phyloP scores from a whole-genome alignment of 2,797 vertebrate genomes.

The Chelon auratus region DNA sequence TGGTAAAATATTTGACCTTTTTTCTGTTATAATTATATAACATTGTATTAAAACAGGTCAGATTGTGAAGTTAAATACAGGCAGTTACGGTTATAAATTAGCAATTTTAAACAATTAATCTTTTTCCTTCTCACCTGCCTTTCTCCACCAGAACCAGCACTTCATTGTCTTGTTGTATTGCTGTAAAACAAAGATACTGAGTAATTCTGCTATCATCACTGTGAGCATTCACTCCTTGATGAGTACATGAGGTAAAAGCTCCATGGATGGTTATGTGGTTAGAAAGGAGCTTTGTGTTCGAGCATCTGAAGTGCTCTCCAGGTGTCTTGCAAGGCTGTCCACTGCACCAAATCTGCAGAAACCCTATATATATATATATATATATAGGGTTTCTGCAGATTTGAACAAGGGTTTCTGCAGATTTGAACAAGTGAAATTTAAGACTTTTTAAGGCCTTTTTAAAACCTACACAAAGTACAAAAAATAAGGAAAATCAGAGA shows the following conservation, averaged over 20 bases:
- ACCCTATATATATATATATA: too few relatives aligned
- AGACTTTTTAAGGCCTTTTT: too few relatives aligned
- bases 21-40: neutral
- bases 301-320: too few relatives aligned
- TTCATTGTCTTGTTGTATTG: constrained; percentile 90
- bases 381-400: too few relatives aligned
- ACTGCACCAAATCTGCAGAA: too few relatives aligned
- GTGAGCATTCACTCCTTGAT: neutral
- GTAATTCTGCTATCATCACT: neutral
- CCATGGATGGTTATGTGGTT: neutral
- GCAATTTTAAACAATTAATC: neutral
- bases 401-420: too few relatives aligned
- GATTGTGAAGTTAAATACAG: constrained; percentile 4
- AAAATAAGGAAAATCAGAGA: too few relatives aligned
- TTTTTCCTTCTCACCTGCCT: constrained; percentile 86
- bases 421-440: too few relatives aligned
- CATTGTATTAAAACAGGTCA: neutral
- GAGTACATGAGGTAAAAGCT: neutral
- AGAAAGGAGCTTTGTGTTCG: too few relatives aligned
- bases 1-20: neutral
- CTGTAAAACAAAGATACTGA: constrained; percentile 73
- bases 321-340: too few relatives aligned
- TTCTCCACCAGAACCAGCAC: constrained; percentile 94
- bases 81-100: neutral
- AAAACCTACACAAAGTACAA: too few relatives aligned